These are phyloP conservation scores for Chloropsis hardwickii DNA, from an alignment of 2,113 vertebrate species.

Conservation along the genomic window DNA sequence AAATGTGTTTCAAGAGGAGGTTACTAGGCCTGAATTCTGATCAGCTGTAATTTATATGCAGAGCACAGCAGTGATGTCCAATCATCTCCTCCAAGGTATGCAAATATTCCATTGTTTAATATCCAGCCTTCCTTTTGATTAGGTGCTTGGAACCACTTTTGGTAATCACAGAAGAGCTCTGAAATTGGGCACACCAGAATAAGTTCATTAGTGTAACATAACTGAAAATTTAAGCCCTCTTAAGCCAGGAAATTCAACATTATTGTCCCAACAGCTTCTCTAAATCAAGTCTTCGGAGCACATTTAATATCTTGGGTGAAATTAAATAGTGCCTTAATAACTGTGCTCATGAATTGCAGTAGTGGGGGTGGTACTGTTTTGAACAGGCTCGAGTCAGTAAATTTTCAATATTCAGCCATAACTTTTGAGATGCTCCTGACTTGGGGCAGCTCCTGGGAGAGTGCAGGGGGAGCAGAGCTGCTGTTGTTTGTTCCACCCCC, in stretches of 20 bases:
- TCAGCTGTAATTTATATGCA: conserved; percentile 4
- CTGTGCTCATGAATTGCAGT: background rate
- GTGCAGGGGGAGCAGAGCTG: background rate
- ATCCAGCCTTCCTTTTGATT: background rate
- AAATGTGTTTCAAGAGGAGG: conserved; percentile 2
- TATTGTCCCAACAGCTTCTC: conserved; percentile 15
- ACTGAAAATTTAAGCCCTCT: background rate
- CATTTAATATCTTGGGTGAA: background rate
- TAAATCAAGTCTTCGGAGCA: background rate
- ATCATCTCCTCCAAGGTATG: background rate
- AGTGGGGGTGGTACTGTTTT: background rate
- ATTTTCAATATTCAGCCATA: background rate
- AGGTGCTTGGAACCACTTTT: conserved; percentile 23
- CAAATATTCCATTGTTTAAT: conserved; percentile 24
- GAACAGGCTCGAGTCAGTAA: background rate
- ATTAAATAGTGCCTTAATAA: background rate
- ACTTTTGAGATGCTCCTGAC: background rate
- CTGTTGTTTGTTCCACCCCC: background rate
- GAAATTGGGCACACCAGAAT: background rate
- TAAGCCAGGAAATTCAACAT: background rate
- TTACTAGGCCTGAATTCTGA: background rate
- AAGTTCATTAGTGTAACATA: conserved; percentile 4
- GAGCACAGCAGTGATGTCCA: background rate
- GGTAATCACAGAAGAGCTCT: conserved; percentile 25
- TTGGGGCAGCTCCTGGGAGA: background rate